Percentiles rank a stretch among this genome's conserved stretches.
Conservation (phyloP, 2,113 vertebrate genomes). For the Clarias macrocephalus region DNA sequence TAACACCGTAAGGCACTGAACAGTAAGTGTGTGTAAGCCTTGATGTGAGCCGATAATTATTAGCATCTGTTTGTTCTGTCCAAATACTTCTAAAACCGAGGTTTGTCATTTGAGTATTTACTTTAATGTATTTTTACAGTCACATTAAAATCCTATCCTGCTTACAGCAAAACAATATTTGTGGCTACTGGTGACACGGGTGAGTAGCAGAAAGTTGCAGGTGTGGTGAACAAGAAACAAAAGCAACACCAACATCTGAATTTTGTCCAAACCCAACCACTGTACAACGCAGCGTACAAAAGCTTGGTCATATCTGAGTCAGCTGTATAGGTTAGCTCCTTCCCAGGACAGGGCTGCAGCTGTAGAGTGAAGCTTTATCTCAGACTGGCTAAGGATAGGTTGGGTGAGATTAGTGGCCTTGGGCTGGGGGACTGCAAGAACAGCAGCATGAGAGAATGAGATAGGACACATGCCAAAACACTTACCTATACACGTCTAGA, state of each 20-base stretch:
- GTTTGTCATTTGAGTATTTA: not conserved
- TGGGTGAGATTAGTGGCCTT: constrained; percentile 44
- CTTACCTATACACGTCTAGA: constrained; percentile 3
- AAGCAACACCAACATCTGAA: not conserved
- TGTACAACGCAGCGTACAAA: not conserved
- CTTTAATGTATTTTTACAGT: not conserved
- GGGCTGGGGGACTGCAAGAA: constrained; percentile 42
- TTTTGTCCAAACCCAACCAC: not conserved
- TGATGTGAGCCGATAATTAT: not conserved
- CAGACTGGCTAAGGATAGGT: constrained; percentile 31
- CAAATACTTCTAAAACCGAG: not conserved
- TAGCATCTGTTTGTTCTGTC: not conserved
- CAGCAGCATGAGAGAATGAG: constrained; percentile 40
- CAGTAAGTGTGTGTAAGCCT: not conserved
- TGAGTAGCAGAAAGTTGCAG: not conserved
- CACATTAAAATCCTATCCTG: not conserved
- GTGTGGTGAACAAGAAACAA: not conserved
- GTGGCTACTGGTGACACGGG: not conserved
- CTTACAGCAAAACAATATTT: not conserved
- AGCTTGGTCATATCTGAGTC: constrained; percentile 9
- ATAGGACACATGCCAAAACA: constrained; percentile 44
- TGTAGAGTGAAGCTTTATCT: constrained; percentile 26
- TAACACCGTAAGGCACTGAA: not conserved
- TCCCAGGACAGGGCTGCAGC: constrained; percentile 31
- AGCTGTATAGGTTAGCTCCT: constrained; percentile 25